These are phyloP conservation scores for Microlaimidae sp. DNA, from an alignment of 2,888 invertebrate species.

Conservation along the genomic window DNA sequence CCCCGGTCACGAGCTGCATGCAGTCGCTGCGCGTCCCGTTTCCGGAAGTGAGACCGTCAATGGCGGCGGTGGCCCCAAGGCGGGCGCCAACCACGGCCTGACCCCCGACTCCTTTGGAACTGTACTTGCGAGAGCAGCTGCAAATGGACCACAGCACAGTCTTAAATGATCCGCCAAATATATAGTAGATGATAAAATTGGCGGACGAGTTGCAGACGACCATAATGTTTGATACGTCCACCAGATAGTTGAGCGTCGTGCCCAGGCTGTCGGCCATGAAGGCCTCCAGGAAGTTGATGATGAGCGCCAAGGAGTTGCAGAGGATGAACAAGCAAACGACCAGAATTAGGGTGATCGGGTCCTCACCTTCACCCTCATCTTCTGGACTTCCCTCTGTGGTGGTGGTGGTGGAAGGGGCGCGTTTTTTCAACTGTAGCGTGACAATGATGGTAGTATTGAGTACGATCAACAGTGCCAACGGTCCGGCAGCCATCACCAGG, in stretches of 20 bases:
- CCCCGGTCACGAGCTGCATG: no score
- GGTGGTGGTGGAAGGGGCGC: neutral
- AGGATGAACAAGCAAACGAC: conserved; percentile 19
- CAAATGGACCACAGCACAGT: no score
- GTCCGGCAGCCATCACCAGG: conserved; percentile 11
- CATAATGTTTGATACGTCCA: conserved; percentile 15
- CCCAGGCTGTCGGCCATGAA: neutral
- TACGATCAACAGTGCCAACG: conserved; percentile 10
- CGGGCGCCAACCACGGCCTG: no score
- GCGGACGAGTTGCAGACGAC: conserved; percentile 13
- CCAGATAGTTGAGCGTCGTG: conserved; percentile 11
- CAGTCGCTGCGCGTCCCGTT: no score
- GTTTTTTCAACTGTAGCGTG: no score
- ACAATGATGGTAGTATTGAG: conserved; percentile 6
- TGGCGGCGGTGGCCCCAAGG: no score
- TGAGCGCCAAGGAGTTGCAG: conserved; percentile 14
- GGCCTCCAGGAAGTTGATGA: conserved; percentile 13
- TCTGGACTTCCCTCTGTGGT: neutral
- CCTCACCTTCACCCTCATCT: neutral
- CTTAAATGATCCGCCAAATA: no score
- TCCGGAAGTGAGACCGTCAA: no score
- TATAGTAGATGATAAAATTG: conserved; percentile 14
- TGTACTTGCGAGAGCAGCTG: no score
- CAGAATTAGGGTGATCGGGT: conserved; percentile 16
- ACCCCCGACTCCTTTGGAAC: no score